Conservation (phyloP, 2,888 invertebrate genomes). For the Apomyelois bistriatella region DNA sequence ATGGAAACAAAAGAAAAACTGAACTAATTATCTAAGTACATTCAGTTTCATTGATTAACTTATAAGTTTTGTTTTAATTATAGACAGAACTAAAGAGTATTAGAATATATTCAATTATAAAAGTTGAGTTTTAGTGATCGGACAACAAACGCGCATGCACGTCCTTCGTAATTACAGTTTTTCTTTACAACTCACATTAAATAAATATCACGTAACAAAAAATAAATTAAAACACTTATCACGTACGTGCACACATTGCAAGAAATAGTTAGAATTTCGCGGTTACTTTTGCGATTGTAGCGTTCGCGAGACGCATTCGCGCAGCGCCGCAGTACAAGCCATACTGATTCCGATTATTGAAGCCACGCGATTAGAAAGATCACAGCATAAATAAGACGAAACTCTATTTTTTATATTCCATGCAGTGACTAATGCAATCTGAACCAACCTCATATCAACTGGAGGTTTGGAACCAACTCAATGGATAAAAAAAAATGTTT, state of each 20-base stretch:
- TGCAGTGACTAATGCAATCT: neutral
- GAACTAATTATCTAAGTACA: neutral
- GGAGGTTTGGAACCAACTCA: too few species aligned
- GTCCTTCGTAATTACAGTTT: neutral
- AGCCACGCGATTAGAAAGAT: constrained; percentile 56
- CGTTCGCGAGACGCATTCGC: constrained; percentile 34
- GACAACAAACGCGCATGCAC: neutral
- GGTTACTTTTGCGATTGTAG: neutral
- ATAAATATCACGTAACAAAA: neutral
- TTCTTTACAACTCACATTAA: neutral
- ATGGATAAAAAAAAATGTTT: too few species aligned
- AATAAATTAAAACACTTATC: neutral
- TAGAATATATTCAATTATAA: too few species aligned
- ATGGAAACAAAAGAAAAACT: neutral
- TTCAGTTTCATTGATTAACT: neutral
- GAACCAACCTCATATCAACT: neutral
- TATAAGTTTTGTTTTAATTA: neutral
- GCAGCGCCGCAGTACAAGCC: constrained; percentile 46
- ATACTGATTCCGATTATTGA: constrained; percentile 50
- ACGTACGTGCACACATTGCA: constrained; percentile 2
- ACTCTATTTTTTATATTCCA: neutral
- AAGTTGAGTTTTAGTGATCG: neutral
- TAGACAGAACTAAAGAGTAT: too few species aligned
- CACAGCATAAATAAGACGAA: constrained; percentile 53
- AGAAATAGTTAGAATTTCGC: neutral